phyloP scores from a whole-genome alignment of 2,797 vertebrate species.

The Clarias laeviceps region DNA sequence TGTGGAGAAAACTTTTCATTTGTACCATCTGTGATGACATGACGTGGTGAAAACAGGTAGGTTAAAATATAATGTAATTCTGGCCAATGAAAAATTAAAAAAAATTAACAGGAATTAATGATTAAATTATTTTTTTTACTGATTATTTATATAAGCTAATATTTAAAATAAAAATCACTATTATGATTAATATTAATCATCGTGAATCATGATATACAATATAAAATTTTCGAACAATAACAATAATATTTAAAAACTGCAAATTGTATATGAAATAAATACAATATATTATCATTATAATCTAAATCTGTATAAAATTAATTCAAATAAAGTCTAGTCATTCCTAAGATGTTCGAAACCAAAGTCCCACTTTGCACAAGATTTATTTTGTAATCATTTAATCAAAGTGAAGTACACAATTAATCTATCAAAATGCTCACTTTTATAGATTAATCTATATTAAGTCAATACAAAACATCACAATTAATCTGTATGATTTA shows the following conservation, averaged over 20 bases:
- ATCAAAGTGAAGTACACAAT: neutral
- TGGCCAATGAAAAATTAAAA: neutral
- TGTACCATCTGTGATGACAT: neutral
- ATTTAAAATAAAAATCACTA: too few species aligned
- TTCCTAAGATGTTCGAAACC: neutral
- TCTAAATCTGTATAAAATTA: neutral
- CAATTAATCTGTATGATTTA: conserved; percentile 4
- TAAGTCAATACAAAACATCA: neutral
- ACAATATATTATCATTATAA: neutral
- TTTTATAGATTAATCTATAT: conserved; percentile 2
- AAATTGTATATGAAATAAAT: neutral
- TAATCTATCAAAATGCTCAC: neutral
- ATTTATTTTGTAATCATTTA: neutral
- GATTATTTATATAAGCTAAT: too few species aligned
- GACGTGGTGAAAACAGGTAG: neutral
- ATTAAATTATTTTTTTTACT: too few species aligned
- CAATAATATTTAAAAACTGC: neutral
- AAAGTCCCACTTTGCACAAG: neutral
- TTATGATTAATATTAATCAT: neutral
- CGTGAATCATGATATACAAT: neutral
- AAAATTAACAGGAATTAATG: neutral
- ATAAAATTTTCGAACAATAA: too few species aligned
- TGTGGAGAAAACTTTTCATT: neutral
- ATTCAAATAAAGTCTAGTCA: neutral
- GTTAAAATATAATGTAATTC: neutral